Evolutionary conservation across 2,113 vertebrate species (phyloP).

Genomic region (Calidris pugnax): DNA sequence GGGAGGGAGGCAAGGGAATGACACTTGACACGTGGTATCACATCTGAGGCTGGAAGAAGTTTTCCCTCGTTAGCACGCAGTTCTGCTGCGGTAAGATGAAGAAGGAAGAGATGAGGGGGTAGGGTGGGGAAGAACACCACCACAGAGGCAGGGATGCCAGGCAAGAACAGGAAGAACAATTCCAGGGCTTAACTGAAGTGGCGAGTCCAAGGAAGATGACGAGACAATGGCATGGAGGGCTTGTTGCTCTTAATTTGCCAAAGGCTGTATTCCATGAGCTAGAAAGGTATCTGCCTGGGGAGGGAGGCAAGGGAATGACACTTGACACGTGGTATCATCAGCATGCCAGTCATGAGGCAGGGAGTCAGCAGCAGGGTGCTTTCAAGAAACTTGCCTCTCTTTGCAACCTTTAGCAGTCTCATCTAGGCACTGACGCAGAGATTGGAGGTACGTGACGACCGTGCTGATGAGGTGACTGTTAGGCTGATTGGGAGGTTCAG

Average conservation of each 20-base stretch:
- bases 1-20: neutral
- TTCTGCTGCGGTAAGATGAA: neutral
- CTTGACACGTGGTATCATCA: neutral
- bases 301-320: neutral
- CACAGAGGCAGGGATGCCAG: neutral
- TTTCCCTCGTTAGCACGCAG: neutral
- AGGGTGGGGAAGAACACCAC: neutral
- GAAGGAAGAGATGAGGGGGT: neutral
- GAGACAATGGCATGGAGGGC: accelerated
- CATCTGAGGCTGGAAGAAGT: too few species aligned
- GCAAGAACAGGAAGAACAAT: neutral
- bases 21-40: neutral
- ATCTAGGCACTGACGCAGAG: neutral
- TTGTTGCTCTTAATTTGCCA: neutral
- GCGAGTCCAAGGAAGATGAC: neutral
- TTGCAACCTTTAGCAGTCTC: conserved; percentile 11
- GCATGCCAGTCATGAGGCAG: conserved; percentile 15
- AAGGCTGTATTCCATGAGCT: neutral
- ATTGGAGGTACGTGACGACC: neutral
- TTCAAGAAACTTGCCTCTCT: conserved; percentile 7
- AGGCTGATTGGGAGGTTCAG: neutral
- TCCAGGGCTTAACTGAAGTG: neutral
- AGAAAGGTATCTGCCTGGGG: neutral
- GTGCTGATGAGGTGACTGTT: neutral
- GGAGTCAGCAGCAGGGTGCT: conserved; percentile 16